Evolutionary conservation across 2,797 vertebrate species (phyloP).

Genomic region (Erpetoichthys calabaricus): DNA sequence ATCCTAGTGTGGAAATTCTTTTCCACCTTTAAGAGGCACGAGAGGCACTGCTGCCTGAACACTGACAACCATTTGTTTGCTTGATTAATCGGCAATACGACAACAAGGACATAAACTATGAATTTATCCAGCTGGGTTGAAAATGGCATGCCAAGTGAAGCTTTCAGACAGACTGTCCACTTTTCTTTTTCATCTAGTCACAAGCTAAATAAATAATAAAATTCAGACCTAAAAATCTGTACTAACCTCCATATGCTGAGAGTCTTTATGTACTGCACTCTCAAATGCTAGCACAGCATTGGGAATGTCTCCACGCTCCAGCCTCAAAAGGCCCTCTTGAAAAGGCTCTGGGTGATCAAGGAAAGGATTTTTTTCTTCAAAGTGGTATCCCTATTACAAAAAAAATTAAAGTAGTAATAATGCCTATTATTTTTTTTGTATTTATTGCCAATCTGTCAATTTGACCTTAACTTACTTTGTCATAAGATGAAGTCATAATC

Average conservation of each 20-base stretch:
- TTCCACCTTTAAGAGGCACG: no score
- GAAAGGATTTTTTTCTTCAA: constrained; percentile 89
- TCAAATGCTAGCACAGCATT: constrained; percentile 92
- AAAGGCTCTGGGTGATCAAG: constrained; percentile 76
- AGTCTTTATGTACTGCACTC: constrained; percentile 79
- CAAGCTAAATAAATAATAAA: no score
- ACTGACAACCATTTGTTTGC: no score
- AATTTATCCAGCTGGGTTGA: no score
- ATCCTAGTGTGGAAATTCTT: no score
- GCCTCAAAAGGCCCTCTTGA: constrained; percentile 73
- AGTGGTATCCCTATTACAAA: constrained; percentile 73
- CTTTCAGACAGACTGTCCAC: no score
- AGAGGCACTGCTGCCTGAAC: no score
- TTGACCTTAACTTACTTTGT: constrained; percentile 60
- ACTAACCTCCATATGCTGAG: constrained; percentile 86
- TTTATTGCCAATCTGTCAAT: not conserved
- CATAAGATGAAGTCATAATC: constrained; percentile 68
- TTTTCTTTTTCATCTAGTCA: no score
- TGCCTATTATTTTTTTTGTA: not conserved
- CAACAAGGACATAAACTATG: no score
- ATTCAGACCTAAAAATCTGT: no score
- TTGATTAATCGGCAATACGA: no score
- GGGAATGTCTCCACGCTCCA: constrained; percentile 84
- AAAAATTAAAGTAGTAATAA: not conserved
- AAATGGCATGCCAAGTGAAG: no score